Evolutionary conservation across 2,797 vertebrate species (phyloP).

Genomic region (Mionectes olivaceus): DNA sequence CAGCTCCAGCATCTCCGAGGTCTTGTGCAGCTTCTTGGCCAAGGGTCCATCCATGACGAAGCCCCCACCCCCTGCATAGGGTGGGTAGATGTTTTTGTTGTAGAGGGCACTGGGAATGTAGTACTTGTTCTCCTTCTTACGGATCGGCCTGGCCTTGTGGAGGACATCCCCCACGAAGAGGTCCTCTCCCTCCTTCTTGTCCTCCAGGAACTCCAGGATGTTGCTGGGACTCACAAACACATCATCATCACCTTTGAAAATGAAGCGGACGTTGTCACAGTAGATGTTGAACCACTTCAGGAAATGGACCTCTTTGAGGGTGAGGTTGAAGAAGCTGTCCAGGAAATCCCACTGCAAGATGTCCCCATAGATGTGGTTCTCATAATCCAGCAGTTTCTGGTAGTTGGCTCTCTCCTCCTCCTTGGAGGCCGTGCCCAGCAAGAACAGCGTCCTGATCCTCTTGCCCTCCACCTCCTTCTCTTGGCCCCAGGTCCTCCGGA

Average conservation of each 20-base stretch:
- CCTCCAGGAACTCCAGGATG: conserved; percentile 89
- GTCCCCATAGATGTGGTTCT: conserved; percentile 90
- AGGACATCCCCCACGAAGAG: conserved; percentile 93
- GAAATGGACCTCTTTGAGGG: conserved; percentile 96
- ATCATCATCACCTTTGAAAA: conserved; percentile 96
- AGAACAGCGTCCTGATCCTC: conserved; percentile 86
- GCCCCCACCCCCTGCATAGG: conserved; percentile 93
- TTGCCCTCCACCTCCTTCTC: conserved; percentile 83
- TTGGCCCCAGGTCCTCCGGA: conserved; percentile 93
- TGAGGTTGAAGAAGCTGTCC: conserved; percentile 98
- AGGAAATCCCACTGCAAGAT: conserved; percentile 97
- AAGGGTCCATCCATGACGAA: conserved; percentile 90
- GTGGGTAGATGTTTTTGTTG: conserved; percentile 87
- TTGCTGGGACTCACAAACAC: conserved; percentile 92
- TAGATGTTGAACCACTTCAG: conserved; percentile 95
- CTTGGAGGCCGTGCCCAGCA: conserved; percentile 87
- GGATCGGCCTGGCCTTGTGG: conserved; percentile 88
- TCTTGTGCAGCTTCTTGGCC: conserved; percentile 83
- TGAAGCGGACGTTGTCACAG: conserved; percentile 83
- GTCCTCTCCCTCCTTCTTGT: conserved; percentile 68
- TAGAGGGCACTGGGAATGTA: conserved; percentile 90
- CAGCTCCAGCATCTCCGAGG: conserved; percentile 86
- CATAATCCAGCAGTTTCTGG: conserved; percentile 94
- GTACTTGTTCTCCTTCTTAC: conserved; percentile 94
- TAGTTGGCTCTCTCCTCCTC: conserved; percentile 87